Evolutionary conservation across 2,113 vertebrate genomes (phyloP), one percentile per base, ranked within the genome.

Genomic region (Oxyruncus cristatus): DNA sequence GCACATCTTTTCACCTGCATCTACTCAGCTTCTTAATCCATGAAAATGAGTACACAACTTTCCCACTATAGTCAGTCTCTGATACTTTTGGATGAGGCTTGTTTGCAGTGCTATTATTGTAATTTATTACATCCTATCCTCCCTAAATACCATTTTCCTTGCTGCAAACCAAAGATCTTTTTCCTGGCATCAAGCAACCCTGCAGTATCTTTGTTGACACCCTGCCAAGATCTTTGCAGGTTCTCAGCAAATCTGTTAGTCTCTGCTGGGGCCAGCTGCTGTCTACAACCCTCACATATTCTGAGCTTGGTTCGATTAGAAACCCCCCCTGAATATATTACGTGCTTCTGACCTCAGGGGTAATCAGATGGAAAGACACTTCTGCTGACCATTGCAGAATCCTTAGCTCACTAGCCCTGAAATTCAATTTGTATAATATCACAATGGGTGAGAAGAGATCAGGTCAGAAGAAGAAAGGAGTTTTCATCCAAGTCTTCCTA

Each of bases 241-340:
- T 96, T 96, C 95, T 96, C 95, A 96, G 91, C 88, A 96, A 96
- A 96, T 95, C 95, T 96, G 95, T 89, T 92, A 96, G 79, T 91
- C 83, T 96, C 93, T 95, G 80, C 91, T 93, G 91, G 91, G 96
- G 83, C 93, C 93, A 97, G 96, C 86, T 96, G 96, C 95, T 95
- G 85, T 96, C 96, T 97, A 87, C 95, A 97, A 67, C 90, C 49
- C 92, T 94, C 83, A 41, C 86, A 85, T 66, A 93, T 61, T 94
- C 93, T 65, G 86, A 79, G 91, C 56, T 92, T 82, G 4, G 12
- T 85, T 96, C 22, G 1, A 95, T 97, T 93, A 96, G 96, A 96
- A 94, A 92, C 88, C 82, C 92, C 92, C 95, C 66, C 73, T 58
- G 92, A 96, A 96, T 89, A 80, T 50, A 92, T 91, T 93, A 95